phyloP scores from a whole-genome alignment of 2,888 invertebrate genomes.

The Xanthorhoe designata region DNA sequence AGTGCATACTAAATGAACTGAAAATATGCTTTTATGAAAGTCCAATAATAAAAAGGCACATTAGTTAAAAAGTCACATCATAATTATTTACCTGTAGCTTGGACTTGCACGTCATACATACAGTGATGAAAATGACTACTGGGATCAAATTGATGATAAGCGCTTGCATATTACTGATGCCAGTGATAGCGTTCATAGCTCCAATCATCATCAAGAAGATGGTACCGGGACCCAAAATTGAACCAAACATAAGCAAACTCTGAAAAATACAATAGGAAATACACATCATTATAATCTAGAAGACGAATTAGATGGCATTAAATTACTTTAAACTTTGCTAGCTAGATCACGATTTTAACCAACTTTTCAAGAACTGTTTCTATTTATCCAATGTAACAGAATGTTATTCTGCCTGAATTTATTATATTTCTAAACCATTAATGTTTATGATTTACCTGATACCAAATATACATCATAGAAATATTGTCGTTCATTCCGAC shows the following conservation, averaged over 20 bases:
- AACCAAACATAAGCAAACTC: conserved; percentile 89
- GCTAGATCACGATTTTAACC: no score
- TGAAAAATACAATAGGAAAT: no score
- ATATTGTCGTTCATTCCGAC: conserved; percentile 95
- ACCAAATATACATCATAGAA: conserved; percentile 91
- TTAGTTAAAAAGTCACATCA: not conserved
- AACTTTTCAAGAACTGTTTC: no score
- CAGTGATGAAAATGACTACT: conserved; percentile 86
- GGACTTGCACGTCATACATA: conserved; percentile 89
- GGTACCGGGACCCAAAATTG: conserved; percentile 92
- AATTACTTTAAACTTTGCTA: no score
- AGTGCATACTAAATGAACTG: no score
- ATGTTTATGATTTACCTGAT: no score
- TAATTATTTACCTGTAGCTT: conserved; percentile 87
- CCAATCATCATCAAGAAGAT: conserved; percentile 94
- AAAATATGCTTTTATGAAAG: no score
- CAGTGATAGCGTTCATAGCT: conserved; percentile 92
- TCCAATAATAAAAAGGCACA: not conserved
- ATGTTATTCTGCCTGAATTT: no score
- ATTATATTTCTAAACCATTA: no score
- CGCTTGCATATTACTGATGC: conserved; percentile 88
- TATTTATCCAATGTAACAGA: no score
- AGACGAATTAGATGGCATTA: no score
- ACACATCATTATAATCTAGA: no score
- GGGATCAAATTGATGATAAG: conserved; percentile 89